These are phyloP conservation scores for Pachliopta kotzebuea DNA, from an alignment of 2,888 invertebrate genomes.

Conservation along the genomic window DNA sequence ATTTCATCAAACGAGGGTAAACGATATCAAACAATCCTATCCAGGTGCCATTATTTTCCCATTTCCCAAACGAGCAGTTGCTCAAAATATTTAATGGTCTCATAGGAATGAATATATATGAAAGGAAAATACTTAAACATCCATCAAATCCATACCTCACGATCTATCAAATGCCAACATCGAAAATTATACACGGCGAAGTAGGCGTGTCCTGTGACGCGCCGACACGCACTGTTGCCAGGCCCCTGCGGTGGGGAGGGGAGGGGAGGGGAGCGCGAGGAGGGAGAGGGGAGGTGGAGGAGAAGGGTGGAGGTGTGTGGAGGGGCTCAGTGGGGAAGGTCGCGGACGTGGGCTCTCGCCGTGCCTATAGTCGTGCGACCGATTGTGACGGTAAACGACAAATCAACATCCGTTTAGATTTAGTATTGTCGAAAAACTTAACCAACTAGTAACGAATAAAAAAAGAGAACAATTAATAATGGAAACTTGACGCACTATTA, in stretches of 20 bases:
- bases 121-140: background rate
- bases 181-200: background rate
- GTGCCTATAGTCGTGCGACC: background rate
- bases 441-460: no score
- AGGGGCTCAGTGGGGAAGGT: conserved; percentile 13
- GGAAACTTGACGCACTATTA: no score
- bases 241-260: background rate
- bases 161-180: background rate
- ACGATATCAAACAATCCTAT: no score
- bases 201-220: conserved; percentile 10
- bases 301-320: no score
- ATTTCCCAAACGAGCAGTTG: no score
- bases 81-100: no score
- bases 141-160: background rate
- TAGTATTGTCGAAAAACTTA: no score
- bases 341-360: conserved; percentile 4
- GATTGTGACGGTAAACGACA: conserved; percentile 1
- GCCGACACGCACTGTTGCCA: conserved; percentile 5
- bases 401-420: background rate
- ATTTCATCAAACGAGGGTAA: no score
- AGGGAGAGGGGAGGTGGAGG: background rate
- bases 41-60: no score
- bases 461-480: no score
- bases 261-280: background rate
- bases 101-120: no score